Evolutionary conservation across 1,140 invertebrate genomes (phyloP).

Genomic region (Drosophila tropicalis): DNA sequence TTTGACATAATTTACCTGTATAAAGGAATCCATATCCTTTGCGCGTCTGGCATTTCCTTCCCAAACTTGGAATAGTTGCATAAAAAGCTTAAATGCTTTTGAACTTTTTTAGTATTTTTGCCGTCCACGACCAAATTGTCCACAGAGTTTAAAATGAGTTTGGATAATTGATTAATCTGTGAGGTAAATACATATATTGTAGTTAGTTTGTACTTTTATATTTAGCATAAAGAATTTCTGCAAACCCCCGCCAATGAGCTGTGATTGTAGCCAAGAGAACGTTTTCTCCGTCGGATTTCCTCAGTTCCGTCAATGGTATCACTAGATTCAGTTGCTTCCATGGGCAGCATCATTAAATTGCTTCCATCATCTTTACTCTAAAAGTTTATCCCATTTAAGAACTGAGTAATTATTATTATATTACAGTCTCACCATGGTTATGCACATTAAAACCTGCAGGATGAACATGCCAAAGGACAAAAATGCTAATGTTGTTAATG

Average conservation of each 20-base stretch:
- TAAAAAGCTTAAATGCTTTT: slow-evolving; percentile 7
- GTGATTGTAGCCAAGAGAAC: slow-evolving; percentile 21
- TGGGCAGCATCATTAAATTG: slow-evolving; percentile 68
- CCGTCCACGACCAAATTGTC: background rate
- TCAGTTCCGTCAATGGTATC: slow-evolving; percentile 60
- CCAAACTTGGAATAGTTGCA: background rate
- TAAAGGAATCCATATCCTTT: slow-evolving; percentile 13
- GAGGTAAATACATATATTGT: background rate
- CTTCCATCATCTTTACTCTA: slow-evolving; percentile 81
- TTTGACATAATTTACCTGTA: background rate
- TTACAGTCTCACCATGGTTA: slow-evolving; percentile 84
- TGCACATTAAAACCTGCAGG: slow-evolving; percentile 89
- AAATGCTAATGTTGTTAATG: slow-evolving; percentile 90
- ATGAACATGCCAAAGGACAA: slow-evolving; percentile 91
- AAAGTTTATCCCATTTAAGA: slow-evolving; percentile 13
- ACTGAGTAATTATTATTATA: no score
- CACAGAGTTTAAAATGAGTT: slow-evolving; percentile 10
- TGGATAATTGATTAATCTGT: slow-evolving; percentile 14
- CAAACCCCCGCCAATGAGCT: slow-evolving; percentile 17
- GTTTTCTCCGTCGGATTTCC: slow-evolving; percentile 67
- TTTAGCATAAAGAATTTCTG: background rate
- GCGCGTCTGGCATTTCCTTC: background rate
- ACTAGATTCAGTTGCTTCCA: slow-evolving; percentile 60
- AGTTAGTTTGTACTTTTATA: no score
- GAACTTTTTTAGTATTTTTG: background rate